A percentile compares a stretch with the other conserved stretches of the same genome.
These are phyloP conservation scores for Strigops habroptila DNA, from an alignment of 2,113 vertebrate genomes.

Conservation along the genomic window DNA sequence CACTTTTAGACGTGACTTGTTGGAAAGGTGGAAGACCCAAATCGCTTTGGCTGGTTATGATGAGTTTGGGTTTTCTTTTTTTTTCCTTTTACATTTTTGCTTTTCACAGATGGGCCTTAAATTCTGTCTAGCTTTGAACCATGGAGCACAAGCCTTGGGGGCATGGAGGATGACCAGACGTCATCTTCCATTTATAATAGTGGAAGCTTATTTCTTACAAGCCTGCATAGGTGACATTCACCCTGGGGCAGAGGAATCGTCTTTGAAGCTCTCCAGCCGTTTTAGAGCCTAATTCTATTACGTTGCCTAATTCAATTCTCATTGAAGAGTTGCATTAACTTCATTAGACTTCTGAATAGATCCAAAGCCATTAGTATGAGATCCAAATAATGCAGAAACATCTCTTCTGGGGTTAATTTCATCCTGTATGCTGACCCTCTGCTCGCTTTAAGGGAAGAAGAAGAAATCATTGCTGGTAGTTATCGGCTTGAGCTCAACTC, in stretches of 20 bases:
- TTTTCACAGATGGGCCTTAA: constrained; percentile 65
- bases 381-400: constrained; percentile 27
- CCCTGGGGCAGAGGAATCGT: constrained; percentile 7
- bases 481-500: constrained; percentile 11
- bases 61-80: neutral
- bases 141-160: constrained; percentile 62
- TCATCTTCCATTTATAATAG: constrained; percentile 20
- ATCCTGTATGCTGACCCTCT: constrained; percentile 45
- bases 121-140: constrained; percentile 63
- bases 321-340: constrained; percentile 14
- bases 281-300: neutral
- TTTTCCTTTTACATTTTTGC: constrained; percentile 34
- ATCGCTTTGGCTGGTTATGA: constrained; percentile 55
- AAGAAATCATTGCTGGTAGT: constrained; percentile 27
- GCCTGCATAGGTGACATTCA: constrained; percentile 51
- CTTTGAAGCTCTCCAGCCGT: constrained; percentile 44
- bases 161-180: constrained; percentile 30
- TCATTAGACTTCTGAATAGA: constrained; percentile 53
- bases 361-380: constrained; percentile 46
- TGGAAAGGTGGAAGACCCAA: constrained; percentile 49
- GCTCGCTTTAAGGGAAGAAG: constrained; percentile 25
- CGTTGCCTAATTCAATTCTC: neutral
- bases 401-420: constrained; percentile 42
- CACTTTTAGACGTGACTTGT: constrained; percentile 42
- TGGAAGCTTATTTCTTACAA: constrained; percentile 45